These are phyloP conservation scores for Telenomus remus DNA, from an alignment of 1,140 invertebrate species.

Conservation along the genomic window DNA sequence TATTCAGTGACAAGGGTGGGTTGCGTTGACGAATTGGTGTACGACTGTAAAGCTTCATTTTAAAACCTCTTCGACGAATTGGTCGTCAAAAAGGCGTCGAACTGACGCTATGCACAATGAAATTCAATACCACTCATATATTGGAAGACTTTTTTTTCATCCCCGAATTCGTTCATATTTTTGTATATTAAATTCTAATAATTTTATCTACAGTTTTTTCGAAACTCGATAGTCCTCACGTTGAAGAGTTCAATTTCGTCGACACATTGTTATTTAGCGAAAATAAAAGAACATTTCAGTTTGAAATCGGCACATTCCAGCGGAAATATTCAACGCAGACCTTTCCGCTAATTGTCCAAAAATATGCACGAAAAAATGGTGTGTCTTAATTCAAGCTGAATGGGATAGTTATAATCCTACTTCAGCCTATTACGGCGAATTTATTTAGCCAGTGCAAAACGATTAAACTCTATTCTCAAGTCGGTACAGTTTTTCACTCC, in stretches of 20 bases:
- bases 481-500: slow-evolving; percentile 38
- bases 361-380: slow-evolving; percentile 41
- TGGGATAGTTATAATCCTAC: slow-evolving; percentile 46
- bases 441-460: slow-evolving; percentile 43
- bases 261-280: no score
- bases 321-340: neutral
- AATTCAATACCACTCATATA: slow-evolving; percentile 8
- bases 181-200: neutral
- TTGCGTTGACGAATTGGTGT: slow-evolving; percentile 36
- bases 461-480: slow-evolving; percentile 52
- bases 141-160: neutral
- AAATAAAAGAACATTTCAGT: no score
- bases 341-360: slow-evolving; percentile 24
- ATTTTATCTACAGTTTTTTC: no score
- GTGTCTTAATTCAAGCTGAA: slow-evolving; percentile 25
- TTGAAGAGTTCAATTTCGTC: no score
- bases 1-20: slow-evolving; percentile 40
- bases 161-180: no score
- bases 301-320: no score
- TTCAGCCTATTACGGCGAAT: slow-evolving; percentile 50
- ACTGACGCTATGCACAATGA: slow-evolving; percentile 13
- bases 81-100: slow-evolving; percentile 35
- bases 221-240: no score
- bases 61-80: no score
- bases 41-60: slow-evolving; percentile 23